Evolutionary conservation across 2,113 vertebrate genomes (phyloP), one percentile per base, ranked within the genome.

Genomic region (Chaenogobius annularis): DNA sequence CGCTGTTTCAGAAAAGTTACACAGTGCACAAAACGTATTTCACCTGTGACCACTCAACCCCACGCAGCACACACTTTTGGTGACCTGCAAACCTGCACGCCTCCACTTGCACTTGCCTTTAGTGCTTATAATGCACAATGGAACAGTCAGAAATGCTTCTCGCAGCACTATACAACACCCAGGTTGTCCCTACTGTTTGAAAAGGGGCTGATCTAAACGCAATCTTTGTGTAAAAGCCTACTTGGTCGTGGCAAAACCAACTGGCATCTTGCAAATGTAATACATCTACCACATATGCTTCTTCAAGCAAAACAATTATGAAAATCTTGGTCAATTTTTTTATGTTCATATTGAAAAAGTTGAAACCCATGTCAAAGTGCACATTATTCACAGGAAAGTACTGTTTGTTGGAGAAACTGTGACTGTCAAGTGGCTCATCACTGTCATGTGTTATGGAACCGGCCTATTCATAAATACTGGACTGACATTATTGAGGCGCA

Each of bases 21-120:
- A 46, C 10, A 46, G 1, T 46, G 44, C 44, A 46, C 44, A 43
- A 43, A 3, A 82, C 82, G 58, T 55, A 20, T 1, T 67, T 92
- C 90, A 91, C 86, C 26, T 88, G 89, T 89, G 85, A 79, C 83
- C 79, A 68, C 13, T 77, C 37, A 9, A 40, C 37, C 37, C 8
- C 37, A 40, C 37, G 68, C 61, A 84, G 76, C 80, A 66, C 72
- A 74, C 78, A 56, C 71, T 75, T 75, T 69, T 66, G 61, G 62
- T 20, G 56, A 80, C 75, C 72, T 63, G 71, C 47, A 77, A 73
- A 76, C 78, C 85, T 81, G 70, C 74, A 44, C 72, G 87, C 76
- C 75, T 73, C 69, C 66, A 66, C 66, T 37, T 43, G 72, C 68
- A 71, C 70, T 10, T 77, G 46, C 26, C 68, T 35, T 69, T 67